Percentiles rank a stretch among this genome's conserved stretches.
Evolutionary conservation across 2,888 invertebrate genomes (phyloP).

Genomic region (Bimastos eiseni): DNA sequence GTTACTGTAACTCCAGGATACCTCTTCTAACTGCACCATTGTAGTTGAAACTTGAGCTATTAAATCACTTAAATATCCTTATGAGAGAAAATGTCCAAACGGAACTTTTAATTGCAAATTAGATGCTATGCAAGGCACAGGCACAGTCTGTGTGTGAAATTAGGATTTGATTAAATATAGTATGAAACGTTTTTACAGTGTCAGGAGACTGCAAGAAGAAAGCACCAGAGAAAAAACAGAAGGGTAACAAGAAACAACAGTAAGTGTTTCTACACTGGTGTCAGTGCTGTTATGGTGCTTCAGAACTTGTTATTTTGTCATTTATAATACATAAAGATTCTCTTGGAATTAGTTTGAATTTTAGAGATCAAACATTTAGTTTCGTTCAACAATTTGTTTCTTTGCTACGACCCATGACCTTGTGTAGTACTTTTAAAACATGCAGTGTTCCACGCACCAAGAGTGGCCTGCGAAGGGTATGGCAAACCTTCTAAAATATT

Average conservation of each 20-base stretch:
- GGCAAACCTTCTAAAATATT: too few relatives aligned
- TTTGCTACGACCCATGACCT: not conserved
- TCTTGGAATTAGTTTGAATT: not conserved
- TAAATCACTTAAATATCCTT: not conserved
- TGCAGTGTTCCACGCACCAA: too few relatives aligned
- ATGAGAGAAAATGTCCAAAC: not conserved
- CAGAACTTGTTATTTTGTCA: not conserved
- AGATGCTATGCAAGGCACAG: not conserved
- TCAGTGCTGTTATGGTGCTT: not conserved
- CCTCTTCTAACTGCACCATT: too few relatives aligned
- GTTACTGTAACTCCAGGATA: too few relatives aligned
- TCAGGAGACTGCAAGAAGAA: not conserved
- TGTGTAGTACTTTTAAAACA: too few relatives aligned
- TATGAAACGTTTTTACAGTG: not conserved
- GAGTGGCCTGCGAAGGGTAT: too few relatives aligned
- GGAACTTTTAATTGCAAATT: not conserved
- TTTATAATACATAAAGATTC: not conserved
- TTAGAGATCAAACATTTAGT: not conserved
- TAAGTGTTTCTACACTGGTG: not conserved
- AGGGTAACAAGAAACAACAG: not conserved
- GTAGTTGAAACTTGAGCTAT: not conserved
- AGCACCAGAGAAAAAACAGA: not conserved
- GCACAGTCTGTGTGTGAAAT: not conserved
- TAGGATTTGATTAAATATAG: not conserved
- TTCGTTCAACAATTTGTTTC: not conserved